These are phyloP conservation scores for Acholoe squamosa DNA, from an alignment of 2,888 invertebrate species.

Conservation along the genomic window DNA sequence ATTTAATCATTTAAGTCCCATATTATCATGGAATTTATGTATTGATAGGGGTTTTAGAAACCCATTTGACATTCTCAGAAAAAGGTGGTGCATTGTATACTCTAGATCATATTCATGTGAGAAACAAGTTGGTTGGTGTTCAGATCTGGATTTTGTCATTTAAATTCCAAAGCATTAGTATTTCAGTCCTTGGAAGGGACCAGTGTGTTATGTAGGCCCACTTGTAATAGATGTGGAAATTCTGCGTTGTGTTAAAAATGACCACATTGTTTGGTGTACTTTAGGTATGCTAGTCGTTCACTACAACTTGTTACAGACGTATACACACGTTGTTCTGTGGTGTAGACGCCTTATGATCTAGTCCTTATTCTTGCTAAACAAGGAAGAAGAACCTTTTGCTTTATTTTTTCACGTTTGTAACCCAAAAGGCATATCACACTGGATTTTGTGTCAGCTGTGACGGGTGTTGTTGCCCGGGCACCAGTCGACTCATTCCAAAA, in stretches of 20 bases:
- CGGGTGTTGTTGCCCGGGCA: not conserved
- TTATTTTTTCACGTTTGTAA: slow-evolving; percentile 22
- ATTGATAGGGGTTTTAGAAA: no score
- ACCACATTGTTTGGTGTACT: slow-evolving; percentile 22
- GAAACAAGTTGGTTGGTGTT: not conserved
- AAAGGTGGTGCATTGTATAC: not conserved
- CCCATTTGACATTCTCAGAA: no score
- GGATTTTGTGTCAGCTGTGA: slow-evolving; percentile 33
- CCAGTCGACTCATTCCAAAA: slow-evolving; percentile 39
- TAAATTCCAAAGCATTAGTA: not conserved
- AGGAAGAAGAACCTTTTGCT: not conserved
- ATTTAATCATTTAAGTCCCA: no score
- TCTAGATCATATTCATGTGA: not conserved
- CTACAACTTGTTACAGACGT: not conserved
- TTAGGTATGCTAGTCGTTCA: not conserved
- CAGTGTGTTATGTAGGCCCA: not conserved
- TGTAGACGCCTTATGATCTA: slow-evolving; percentile 26
- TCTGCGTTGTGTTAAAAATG: not conserved
- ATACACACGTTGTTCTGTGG: not conserved
- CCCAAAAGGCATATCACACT: slow-evolving; percentile 41
- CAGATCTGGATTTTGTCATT: slow-evolving; percentile 1
- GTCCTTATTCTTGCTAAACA: slow-evolving; percentile 32
- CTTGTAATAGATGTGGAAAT: not conserved
- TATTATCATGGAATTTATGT: no score
- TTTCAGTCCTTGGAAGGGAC: not conserved